These are phyloP conservation scores for Achlya flavicornis DNA, from an alignment of 2,888 invertebrate genomes.

Conservation along the genomic window DNA sequence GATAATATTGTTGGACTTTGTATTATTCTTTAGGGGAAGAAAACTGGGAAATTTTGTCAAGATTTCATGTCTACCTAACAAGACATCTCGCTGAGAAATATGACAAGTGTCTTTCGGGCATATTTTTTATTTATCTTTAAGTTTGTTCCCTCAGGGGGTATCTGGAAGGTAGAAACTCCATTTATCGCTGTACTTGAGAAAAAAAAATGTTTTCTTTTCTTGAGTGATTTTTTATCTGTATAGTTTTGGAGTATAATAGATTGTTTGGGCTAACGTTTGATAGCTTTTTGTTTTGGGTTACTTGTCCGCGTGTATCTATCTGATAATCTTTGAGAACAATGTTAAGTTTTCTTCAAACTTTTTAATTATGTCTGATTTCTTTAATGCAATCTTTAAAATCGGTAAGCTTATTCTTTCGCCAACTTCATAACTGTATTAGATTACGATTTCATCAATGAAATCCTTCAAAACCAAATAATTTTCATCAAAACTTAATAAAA, in stretches of 20 bases:
- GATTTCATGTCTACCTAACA: conserved; percentile 17
- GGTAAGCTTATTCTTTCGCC: too few relatives aligned
- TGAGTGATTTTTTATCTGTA: conserved; percentile 6
- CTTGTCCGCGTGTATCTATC: neutral
- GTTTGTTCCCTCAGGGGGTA: conserved; percentile 20
- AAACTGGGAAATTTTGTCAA: conserved; percentile 9
- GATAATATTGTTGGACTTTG: conserved; percentile 11
- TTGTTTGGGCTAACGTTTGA: neutral
- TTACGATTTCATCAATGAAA: too few relatives aligned
- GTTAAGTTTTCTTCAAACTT: too few relatives aligned
- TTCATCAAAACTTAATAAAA: too few relatives aligned
- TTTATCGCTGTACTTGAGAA: conserved; percentile 16
- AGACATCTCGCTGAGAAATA: conserved; percentile 20
- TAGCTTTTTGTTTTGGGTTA: neutral
- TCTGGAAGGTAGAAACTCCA: conserved; percentile 21
- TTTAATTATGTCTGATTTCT: too few relatives aligned
- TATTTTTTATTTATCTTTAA: conserved; percentile 27
- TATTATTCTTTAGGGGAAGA: conserved; percentile 12
- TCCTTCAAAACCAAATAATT: too few relatives aligned
- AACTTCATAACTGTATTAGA: too few relatives aligned
- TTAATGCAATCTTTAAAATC: too few relatives aligned
- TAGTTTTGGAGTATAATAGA: conserved; percentile 4
- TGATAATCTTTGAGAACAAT: too few relatives aligned
- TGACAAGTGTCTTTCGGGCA: conserved; percentile 27
- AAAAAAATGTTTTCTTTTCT: conserved; percentile 5